phyloP scores from a whole-genome alignment of 2,888 invertebrate genomes.

The Acronicta alni region DNA sequence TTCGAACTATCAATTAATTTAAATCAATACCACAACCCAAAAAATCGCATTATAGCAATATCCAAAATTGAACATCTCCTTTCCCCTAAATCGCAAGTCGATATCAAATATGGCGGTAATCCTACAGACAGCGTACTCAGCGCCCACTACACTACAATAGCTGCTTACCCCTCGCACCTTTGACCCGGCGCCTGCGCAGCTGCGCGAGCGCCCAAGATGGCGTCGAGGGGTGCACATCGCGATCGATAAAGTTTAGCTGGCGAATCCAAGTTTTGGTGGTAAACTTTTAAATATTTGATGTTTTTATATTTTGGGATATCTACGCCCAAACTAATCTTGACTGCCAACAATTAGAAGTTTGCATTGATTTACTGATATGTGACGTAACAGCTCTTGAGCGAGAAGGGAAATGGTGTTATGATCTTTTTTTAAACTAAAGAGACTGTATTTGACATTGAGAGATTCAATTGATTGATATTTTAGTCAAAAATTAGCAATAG shows the following conservation, averaged over 20 bases:
- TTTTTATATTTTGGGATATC: too few relatives aligned
- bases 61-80: constrained; percentile 3
- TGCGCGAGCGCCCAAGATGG: constrained; percentile 78
- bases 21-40: neutral
- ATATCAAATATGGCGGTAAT: constrained; percentile 75
- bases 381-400: too few relatives aligned
- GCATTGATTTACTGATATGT: too few relatives aligned
- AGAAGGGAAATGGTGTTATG: too few relatives aligned
- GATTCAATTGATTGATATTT: too few relatives aligned
- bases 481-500: too few relatives aligned
- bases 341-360: too few relatives aligned
- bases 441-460: too few relatives aligned
- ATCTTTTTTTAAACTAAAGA: too few relatives aligned
- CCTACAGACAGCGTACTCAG: constrained; percentile 74
- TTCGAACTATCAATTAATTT: neutral
- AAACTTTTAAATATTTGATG: neutral
- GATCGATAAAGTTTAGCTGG: constrained; percentile 76
- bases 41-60: neutral
- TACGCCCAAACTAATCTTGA: too few relatives aligned
- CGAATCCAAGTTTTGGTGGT: constrained; percentile 47
- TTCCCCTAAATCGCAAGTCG: constrained; percentile 39
- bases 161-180: constrained; percentile 80
- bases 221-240: constrained; percentile 75
- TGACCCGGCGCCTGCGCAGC: constrained; percentile 86
- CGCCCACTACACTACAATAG: constrained; percentile 77